Base-by-base conservation (phyloP, 2,113 vertebrate genomes). In the Aplodontia rufa region DNA sequence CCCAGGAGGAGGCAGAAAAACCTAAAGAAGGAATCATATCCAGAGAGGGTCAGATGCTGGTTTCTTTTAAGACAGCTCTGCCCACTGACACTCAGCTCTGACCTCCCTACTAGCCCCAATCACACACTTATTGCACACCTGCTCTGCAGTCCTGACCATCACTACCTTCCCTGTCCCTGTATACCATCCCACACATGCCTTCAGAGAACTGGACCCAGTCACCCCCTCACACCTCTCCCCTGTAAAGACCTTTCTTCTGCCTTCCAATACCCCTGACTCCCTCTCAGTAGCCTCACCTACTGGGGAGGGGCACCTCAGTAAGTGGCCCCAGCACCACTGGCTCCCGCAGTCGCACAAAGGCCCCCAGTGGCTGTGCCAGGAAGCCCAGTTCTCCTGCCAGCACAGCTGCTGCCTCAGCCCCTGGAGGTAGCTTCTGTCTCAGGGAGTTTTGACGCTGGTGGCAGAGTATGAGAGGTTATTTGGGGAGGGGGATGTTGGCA, bases 1-100 rank as follows among this genome's bases (percentile, higher is more conserved):
- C 98, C 98, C 69, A 99, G 93, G 32, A 99, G 97, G 76, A 99
- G 98, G 93, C 99, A 99, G 93, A 99, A 97, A 96, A 99, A 99
- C 96, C 99, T 99, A 95, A 95, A 4, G 12, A 74, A 89, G 0
- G 49, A 91, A 89, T 3, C 45, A 87, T 1, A 95, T 19, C 0
- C 69, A 58, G 55, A 75, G 74, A 91, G 22, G 28, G 35, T 81
- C 30, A 60, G 37, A 55, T 20, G 60, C 24, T 86, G 66, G 82
- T 84, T 45, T 84, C 85, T 79, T 40, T 24, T 6, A 42, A 24
- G 53, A n/a, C 37, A 90, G 19, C 35, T 32, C 72, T 87, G 42
- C 49, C 32, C 49, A 20, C 45, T 8, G 26, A 72, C 35, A n/a
- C 49, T 60, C 72, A 75, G 26, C 42, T 64, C 53, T 78, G 66